Evolutionary conservation across 2,797 vertebrate genomes (phyloP), one percentile per base, ranked within the genome.

Genomic region (Cossypha niveicapilla): DNA sequence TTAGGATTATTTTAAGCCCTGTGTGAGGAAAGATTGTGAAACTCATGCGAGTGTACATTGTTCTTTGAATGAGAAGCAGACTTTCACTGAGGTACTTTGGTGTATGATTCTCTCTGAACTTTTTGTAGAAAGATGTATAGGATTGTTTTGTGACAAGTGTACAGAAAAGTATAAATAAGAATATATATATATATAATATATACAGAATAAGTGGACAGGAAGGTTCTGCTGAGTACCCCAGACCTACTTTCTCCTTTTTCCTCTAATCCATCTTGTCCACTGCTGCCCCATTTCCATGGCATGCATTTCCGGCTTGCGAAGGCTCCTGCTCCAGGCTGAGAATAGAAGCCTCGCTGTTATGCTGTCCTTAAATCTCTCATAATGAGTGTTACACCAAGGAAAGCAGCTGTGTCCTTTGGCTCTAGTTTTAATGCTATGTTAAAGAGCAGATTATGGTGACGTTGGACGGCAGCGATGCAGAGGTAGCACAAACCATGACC

Each of bases 361-460:
- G 80, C 62, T 91, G 86, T 66, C 75, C 70, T 86, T 95, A 96
- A 96, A 89, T 93, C 91, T 92, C 92, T 51, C 17, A 53, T 96
- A 95, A 96, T 94, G 92, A 96, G 86, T 24, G 92, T 94, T 90
- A 80, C 91, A 27, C 39, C 34, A 35, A n/a, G n/a, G 61, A 95
- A 93, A 91, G 83, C 92, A 96, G 94, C 94, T 93, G 96, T 87
- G 87, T 95, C 94, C 90, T 95, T 72, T 89, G 82, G 92, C 95
- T 95, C 89, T 61, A 35, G 71, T 92, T 96, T 86, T 96, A 97
- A 95, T 96, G 3, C 96, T 91, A 67, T 66, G 82, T 76, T 95
- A 93, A 95, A 94, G 94, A 96, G 86, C 92, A 89, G 96, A 92
- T 97, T 97, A 96, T 45, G 50, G 71, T 85, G 93, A 87, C 48